Evolutionary conservation across 2,888 invertebrate genomes (phyloP).

Genomic region (Hyalella azteca): DNA sequence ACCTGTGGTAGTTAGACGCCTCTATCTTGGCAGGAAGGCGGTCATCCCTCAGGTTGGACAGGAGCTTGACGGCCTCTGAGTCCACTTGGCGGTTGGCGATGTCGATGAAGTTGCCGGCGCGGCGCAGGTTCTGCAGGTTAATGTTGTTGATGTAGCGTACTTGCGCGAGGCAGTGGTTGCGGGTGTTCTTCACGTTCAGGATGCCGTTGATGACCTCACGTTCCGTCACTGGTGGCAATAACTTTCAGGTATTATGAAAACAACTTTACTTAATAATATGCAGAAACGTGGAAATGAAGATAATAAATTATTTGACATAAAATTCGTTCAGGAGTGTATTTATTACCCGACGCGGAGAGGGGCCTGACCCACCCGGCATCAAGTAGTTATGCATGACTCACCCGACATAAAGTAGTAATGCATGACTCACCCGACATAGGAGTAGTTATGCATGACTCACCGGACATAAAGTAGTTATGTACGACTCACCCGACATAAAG

Average conservation of each 20-base stretch:
- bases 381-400: too few species aligned
- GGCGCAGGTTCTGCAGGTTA: constrained; percentile 90
- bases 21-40: constrained; percentile 88
- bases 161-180: constrained; percentile 94
- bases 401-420: too few species aligned
- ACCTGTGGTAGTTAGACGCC: constrained; percentile 87
- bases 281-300: too few species aligned
- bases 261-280: too few species aligned
- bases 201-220: constrained; percentile 96
- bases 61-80: constrained; percentile 86
- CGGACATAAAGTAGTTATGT: too few species aligned
- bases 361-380: too few species aligned
- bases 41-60: constrained; percentile 87
- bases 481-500: constrained; percentile 98
- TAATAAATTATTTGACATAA: too few species aligned
- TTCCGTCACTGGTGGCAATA: constrained; percentile 79
- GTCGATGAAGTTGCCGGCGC: constrained; percentile 93
- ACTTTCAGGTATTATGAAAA: not conserved
- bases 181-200: constrained; percentile 88
- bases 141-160: constrained; percentile 96
- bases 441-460: too few species aligned
- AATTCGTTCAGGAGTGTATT: too few species aligned
- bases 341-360: too few species aligned
- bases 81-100: constrained; percentile 90
- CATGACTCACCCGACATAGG: too few species aligned